phyloP scores from a whole-genome alignment of 2,888 invertebrate species.

The Cerastoderma edule region DNA sequence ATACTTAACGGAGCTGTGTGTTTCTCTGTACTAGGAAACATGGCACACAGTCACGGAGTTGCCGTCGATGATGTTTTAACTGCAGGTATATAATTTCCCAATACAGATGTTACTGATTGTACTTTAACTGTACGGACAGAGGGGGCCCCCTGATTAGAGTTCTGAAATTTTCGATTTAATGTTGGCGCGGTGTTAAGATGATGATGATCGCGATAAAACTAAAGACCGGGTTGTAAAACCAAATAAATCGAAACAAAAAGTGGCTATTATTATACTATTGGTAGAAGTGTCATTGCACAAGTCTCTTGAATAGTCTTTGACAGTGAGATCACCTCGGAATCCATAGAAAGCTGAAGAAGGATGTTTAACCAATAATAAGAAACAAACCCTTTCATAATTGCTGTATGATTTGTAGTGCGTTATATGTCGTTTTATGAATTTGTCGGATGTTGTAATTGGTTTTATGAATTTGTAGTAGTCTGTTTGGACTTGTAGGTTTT shows the following conservation, averaged over 20 bases:
- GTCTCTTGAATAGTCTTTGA: no score
- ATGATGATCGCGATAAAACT: not conserved
- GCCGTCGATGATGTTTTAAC: constrained; percentile 25
- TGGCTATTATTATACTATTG: no score
- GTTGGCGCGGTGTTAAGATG: not conserved
- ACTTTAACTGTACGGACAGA: not conserved
- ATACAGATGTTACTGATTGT: not conserved
- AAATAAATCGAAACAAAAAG: not conserved
- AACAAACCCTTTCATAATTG: not conserved
- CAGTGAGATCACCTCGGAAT: no score
- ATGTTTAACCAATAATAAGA: not conserved
- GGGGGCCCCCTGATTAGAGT: not conserved
- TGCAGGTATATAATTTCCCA: constrained; percentile 12
- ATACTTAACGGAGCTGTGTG: constrained; percentile 30
- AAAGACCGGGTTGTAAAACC: not conserved
- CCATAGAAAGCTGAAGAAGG: no score
- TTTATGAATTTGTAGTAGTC: not conserved
- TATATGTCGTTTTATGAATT: not conserved
- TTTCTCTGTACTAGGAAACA: constrained; percentile 37
- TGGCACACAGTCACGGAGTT: constrained; percentile 32
- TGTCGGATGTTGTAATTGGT: not conserved
- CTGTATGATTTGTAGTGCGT: not conserved
- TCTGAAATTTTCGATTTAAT: not conserved
- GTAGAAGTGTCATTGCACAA: no score
- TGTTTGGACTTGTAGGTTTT: not conserved